These are phyloP conservation scores for Hipposideros larvatus DNA, from an alignment of 2,797 vertebrate genomes.

Conservation along the genomic window DNA sequence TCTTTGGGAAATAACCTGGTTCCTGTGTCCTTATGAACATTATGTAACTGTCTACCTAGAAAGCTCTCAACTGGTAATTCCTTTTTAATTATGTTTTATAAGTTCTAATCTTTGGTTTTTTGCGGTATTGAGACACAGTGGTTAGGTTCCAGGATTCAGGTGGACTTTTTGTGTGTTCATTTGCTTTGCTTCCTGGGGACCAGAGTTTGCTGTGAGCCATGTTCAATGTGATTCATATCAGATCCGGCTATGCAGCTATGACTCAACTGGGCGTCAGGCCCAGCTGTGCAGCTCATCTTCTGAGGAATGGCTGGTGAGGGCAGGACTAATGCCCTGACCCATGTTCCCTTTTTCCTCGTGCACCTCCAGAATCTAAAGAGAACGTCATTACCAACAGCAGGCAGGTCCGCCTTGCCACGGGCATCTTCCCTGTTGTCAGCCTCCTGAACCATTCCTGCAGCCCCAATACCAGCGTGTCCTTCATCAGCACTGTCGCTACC, in stretches of 20 bases:
- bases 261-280: conserved; percentile 69
- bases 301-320: not conserved
- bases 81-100: conserved; percentile 65
- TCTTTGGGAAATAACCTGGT: conserved; percentile 26
- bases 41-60: conserved; percentile 41
- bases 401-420: conserved; percentile 93
- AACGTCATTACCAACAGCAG: conserved; percentile 88
- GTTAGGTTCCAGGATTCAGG: conserved; percentile 24
- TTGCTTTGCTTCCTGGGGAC: conserved; percentile 66
- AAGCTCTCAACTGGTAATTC: conserved; percentile 46
- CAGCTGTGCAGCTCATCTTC: conserved; percentile 47
- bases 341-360: conserved; percentile 47
- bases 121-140: not conserved
- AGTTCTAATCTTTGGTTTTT: conserved; percentile 54
- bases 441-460: conserved; percentile 97
- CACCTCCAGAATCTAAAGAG: conserved; percentile 86
- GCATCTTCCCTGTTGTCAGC: conserved; percentile 94
- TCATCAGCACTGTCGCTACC: conserved; percentile 88
- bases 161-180: conserved; percentile 42
- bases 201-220: conserved; percentile 67
- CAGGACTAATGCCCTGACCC: conserved; percentile 68
- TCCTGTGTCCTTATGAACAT: conserved; percentile 26
- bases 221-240: conserved; percentile 41
- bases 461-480: conserved; percentile 94
- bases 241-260: conserved; percentile 62